phyloP scores from a whole-genome alignment of 2,113 vertebrate genomes.

The Morone chrysops region DNA sequence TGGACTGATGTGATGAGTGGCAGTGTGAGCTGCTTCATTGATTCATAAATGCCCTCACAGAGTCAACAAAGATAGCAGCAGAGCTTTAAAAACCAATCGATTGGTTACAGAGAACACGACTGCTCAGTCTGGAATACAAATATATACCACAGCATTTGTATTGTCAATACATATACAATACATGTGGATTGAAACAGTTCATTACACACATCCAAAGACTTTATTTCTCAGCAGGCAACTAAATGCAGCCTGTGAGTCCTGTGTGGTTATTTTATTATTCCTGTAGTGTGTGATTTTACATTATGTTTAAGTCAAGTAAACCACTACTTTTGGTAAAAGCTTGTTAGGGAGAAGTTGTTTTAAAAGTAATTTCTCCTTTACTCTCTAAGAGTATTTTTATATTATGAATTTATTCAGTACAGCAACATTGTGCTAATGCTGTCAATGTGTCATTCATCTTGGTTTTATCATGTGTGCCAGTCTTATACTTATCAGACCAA shows the following conservation, averaged over 20 bases:
- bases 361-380: background rate
- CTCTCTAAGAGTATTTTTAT: background rate
- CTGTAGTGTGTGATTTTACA: background rate
- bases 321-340: background rate
- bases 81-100: conserved; percentile 51
- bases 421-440: background rate
- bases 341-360: background rate
- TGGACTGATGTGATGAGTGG: conserved; percentile 12
- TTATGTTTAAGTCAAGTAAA: background rate
- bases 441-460: background rate
- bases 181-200: conserved; percentile 15
- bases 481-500: background rate
- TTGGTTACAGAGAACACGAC: conserved; percentile 26
- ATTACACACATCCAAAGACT: background rate
- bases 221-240: conserved; percentile 7
- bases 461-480: background rate
- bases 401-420: background rate
- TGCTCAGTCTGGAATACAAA: conserved; percentile 35
- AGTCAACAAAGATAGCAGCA: conserved; percentile 23
- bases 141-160: conserved; percentile 19
- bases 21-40: conserved; percentile 26
- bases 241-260: conserved; percentile 5
- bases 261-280: background rate
- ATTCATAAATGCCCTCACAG: conserved; percentile 39
- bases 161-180: conserved; percentile 15